Evolutionary conservation across 2,888 invertebrate species (phyloP).

Genomic region (Crematogaster levior): DNA sequence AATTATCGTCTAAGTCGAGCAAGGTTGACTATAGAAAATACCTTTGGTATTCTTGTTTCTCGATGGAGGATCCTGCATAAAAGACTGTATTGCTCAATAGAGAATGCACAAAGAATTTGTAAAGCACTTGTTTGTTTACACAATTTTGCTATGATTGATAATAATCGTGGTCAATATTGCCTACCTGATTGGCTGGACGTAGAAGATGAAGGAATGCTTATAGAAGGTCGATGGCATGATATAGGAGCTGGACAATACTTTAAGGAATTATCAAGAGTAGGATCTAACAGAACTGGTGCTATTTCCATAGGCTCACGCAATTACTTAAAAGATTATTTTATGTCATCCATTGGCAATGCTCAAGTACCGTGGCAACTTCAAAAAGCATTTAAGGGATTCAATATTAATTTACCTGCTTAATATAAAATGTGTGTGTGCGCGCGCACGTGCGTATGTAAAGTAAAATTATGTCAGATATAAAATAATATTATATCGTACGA

Average conservation of each 20-base stretch:
- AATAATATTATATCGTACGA: no score
- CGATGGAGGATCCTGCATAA: not conserved
- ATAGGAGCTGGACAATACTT: not conserved
- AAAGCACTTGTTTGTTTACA: not conserved
- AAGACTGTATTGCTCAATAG: not conserved
- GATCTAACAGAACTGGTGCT: not conserved
- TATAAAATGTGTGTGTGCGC: no score
- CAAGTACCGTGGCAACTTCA: conserved; percentile 1
- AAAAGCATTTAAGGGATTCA: not conserved
- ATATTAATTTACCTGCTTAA: not conserved
- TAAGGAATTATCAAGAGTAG: not conserved
- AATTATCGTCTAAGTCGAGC: not conserved
- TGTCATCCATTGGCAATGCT: not conserved
- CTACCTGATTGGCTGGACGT: not conserved
- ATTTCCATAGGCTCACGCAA: not conserved
- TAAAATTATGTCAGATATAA: no score
- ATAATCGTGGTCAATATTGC: not conserved
- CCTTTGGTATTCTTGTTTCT: not conserved
- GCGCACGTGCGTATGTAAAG: no score
- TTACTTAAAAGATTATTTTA: not conserved
- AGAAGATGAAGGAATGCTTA: not conserved
- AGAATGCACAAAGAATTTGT: not conserved
- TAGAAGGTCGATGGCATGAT: not conserved
- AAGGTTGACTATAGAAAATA: not conserved
- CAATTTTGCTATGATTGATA: not conserved